Evolutionary conservation across 1,140 invertebrate genomes (phyloP), one percentile per base, ranked within the genome.

Genomic region (Apocrypta bakeri): DNA sequence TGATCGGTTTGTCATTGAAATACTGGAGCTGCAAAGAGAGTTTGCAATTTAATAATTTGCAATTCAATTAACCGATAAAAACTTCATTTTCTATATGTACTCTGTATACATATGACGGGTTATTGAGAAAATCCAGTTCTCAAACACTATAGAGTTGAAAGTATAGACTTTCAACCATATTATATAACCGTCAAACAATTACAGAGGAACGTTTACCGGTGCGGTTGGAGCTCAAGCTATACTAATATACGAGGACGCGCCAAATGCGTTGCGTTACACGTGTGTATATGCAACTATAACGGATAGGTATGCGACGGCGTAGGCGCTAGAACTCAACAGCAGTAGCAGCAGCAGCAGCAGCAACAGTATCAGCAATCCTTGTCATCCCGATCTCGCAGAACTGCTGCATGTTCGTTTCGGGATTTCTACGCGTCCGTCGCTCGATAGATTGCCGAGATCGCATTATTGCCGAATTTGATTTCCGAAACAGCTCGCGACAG

Each of bases 361-460:
- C n/a, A n/a, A n/a, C n/a, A n/a, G n/a, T n/a, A n/a, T n/a, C n/a
- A n/a, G 40, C 14, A 37, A 1, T 12, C 33, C 71, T 72, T 72
- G 71, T 72, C 71, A 72, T 42, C 21, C 37, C 33, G 25, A 72
- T 72, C 40, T 72, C 31, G 6, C 14, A 68, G 25, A 6, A 27
- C 25, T 68, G 66, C 24, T 17, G 66, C 7, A 31, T 69, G 68
- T 24, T 72, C 71, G 24, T 72, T 72, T 72, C 33, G 68, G 68
- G 21, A 69, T 69, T 69, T 69, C 68, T 69, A 31, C 68, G 6
- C 21, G 71, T 48, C 71, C 71, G n/a, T 42, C 31, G 71, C 48
- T 21, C 37, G 71, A 72, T 72, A 21, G 33, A 72, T 72, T 72
- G 71, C 37, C 71, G 37, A 72, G 71, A 72, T 72, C 71, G 31